These are phyloP conservation scores for Anarsia innoxiella DNA, from an alignment of 2,888 invertebrate species.

Conservation along the genomic window DNA sequence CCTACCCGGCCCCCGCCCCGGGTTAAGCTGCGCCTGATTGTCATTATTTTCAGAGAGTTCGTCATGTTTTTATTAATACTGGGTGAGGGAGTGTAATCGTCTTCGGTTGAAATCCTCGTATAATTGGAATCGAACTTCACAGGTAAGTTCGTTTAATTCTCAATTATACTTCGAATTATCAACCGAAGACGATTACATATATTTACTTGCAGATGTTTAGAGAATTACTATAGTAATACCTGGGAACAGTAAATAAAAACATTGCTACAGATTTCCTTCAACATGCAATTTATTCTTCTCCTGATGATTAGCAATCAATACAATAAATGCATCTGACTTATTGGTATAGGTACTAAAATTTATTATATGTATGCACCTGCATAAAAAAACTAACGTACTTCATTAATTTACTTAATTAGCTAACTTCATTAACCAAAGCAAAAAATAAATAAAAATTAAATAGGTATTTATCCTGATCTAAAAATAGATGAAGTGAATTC, in stretches of 20 bases:
- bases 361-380: neutral
- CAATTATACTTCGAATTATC: slow-evolving; percentile 1
- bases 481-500: neutral
- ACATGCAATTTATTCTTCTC: neutral
- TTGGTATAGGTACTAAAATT: neutral
- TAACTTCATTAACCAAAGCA: too few relatives aligned
- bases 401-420: neutral
- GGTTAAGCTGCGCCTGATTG: neutral
- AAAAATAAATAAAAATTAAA: too few relatives aligned
- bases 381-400: neutral
- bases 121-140: slow-evolving; percentile 1
- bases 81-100: neutral
- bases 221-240: neutral
- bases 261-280: neutral
- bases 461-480: neutral
- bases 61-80: neutral
- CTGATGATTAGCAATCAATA: neutral
- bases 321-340: neutral
- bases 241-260: neutral
- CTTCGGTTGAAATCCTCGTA: slow-evolving; percentile 1
- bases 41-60: neutral
- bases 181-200: neutral
- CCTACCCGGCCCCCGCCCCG: neutral
- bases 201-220: slow-evolving; percentile 1
- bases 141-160: slow-evolving; percentile 1